These are phyloP conservation scores for Polymixis lichenea DNA, from an alignment of 2,888 invertebrate genomes.

Conservation along the genomic window DNA sequence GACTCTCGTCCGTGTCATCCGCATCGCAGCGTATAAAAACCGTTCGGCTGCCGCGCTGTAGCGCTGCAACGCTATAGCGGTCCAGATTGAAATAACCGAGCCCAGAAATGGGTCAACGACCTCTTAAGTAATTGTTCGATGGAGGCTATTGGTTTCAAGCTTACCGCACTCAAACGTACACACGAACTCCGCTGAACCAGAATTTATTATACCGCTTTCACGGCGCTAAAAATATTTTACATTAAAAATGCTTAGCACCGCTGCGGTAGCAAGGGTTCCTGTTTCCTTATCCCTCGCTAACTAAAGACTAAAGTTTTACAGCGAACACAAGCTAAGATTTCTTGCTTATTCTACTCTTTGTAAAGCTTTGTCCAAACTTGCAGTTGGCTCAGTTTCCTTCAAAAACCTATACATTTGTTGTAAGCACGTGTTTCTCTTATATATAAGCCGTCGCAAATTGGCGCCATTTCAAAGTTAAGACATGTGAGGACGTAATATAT, in stretches of 20 bases:
- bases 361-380: constrained; percentile 55
- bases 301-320: constrained; percentile 53
- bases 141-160: constrained; percentile 69
- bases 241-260: constrained; percentile 31
- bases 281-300: constrained; percentile 46
- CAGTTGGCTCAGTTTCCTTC: constrained; percentile 43
- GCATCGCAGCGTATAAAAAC: constrained; percentile 69
- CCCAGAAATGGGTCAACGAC: constrained; percentile 81
- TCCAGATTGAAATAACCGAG: constrained; percentile 73
- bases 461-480: constrained; percentile 70
- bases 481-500: constrained; percentile 69
- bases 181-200: constrained; percentile 24
- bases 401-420: constrained; percentile 45
- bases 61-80: constrained; percentile 41
- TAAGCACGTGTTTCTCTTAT: constrained; percentile 53
- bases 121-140: constrained; percentile 82
- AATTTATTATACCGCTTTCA: constrained; percentile 31
- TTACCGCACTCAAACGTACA: constrained; percentile 48
- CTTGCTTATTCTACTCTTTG: constrained; percentile 42
- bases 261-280: neutral
- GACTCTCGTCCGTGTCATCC: constrained; percentile 67
- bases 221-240: constrained; percentile 23
- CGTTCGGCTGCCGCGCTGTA: constrained; percentile 55
- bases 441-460: constrained; percentile 64
- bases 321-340: constrained; percentile 45